These are phyloP conservation scores for Lapara coniferarum DNA, from an alignment of 2,888 invertebrate species.

Conservation along the genomic window DNA sequence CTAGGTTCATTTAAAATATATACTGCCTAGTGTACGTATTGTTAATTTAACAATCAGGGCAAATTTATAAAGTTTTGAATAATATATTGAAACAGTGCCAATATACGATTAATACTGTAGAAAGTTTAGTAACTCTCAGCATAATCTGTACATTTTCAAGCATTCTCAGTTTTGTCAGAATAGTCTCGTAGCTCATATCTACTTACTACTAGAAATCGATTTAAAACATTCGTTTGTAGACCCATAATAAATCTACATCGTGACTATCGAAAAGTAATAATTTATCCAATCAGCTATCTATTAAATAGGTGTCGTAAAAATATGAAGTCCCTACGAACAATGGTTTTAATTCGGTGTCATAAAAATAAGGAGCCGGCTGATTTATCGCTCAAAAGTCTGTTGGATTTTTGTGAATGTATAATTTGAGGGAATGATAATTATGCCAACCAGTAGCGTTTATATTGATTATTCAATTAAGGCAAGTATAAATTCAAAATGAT, in stretches of 20 bases:
- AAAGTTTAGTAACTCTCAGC: too few species aligned
- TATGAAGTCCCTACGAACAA: slow-evolving; percentile 20
- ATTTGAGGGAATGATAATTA: neutral
- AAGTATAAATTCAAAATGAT: too few species aligned
- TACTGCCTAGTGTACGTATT: too few species aligned
- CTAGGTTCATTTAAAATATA: too few species aligned
- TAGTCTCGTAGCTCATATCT: neutral
- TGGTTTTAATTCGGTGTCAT: neutral
- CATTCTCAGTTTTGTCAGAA: too few species aligned
- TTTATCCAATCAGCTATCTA: slow-evolving; percentile 14
- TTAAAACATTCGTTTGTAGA: neutral
- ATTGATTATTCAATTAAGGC: too few species aligned
- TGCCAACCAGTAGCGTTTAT: too few species aligned
- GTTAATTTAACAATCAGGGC: too few species aligned
- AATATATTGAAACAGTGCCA: too few species aligned
- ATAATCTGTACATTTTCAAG: too few species aligned
- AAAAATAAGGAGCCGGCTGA: slow-evolving; percentile 16
- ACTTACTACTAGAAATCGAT: neutral
- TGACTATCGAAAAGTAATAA: slow-evolving; percentile 7
- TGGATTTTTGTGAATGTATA: neutral
- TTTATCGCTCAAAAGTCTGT: slow-evolving; percentile 12
- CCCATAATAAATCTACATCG: neutral
- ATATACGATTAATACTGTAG: too few species aligned
- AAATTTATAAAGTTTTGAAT: too few species aligned
- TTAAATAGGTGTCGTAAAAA: slow-evolving; percentile 16